Evolutionary conservation across 2,797 vertebrate species (phyloP), one percentile per base, ranked within the genome.

Genomic region (Pangasius larnaudii): DNA sequence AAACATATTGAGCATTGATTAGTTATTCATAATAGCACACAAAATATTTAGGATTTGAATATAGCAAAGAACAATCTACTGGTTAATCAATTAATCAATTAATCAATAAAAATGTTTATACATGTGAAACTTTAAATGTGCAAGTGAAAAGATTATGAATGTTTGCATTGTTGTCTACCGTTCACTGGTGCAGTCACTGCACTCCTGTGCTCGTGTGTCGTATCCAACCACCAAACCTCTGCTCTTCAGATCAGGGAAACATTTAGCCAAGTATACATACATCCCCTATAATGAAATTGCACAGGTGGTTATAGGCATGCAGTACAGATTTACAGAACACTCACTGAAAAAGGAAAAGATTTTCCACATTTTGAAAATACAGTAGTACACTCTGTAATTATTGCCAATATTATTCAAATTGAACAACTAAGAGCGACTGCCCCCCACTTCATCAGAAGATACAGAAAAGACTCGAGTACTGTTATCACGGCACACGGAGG

Each of bases 151-250:
- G 10, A 14, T 74, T 74, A 46, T 30, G 49, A 78, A 78, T 33
- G 14, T 71, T 71, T 59, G 18, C 51, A 79, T 56, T 33, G 51
- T 61, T 81, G n/a, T 10, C 18, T 96, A 99, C 98, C 97, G 94
- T 92, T 97, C 93, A 91, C 98, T 99, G 95, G 95, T 98, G 95
- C 98, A 99, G 94, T 96, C 97, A 93, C 97, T 99, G 89, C 96
- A 95, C 89, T 96, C 95, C 93, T 98, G 98, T 58, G 96, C 98
- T 88, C 98, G 95, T 86, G 97, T 98, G 93, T 99, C 98, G 86
- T 97, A 99, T 1, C 98, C 98, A 53, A 99, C 94, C 24, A 99
- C 98, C 91, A 99, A 93, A 3, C 98, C 98, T 90, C 97, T 95
- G 91, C 96, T 96, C 91, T 94, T 92, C 81, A 98, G 91, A 93